Conservation (phyloP, 64 coral and sea anemone species). For the Montipora efflorescens region DNA sequence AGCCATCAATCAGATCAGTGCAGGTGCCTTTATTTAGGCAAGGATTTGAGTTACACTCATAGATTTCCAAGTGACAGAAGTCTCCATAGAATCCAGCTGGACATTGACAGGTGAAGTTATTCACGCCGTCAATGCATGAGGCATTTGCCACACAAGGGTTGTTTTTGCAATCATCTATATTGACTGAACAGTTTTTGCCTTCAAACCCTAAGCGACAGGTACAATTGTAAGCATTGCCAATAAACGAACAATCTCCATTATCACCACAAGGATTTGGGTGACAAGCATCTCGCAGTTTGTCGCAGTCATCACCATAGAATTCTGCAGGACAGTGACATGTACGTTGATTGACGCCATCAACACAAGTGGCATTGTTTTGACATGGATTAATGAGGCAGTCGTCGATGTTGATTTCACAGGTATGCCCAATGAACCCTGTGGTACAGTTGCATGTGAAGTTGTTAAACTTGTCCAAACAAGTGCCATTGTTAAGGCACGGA, state of each 20-base stretch:
- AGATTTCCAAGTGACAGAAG: slow-evolving; percentile 29
- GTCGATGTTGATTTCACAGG: slow-evolving; percentile 4
- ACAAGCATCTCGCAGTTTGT: slow-evolving; percentile 2
- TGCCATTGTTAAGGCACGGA: slow-evolving; percentile 14
- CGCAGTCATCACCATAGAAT: slow-evolving; percentile 17
- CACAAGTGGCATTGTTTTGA: slow-evolving; percentile 27
- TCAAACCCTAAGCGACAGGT: slow-evolving; percentile 19
- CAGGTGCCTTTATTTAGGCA: neutral
- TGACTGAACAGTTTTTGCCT: slow-evolving; percentile 1
- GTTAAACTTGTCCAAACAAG: neutral
- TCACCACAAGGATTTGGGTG: neutral
- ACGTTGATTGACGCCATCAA: slow-evolving; percentile 9
- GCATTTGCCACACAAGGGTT: slow-evolving; percentile 78
- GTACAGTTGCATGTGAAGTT: slow-evolving; percentile 29
- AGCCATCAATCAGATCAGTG: neutral
- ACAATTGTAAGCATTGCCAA: neutral
- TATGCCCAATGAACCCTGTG: neutral
- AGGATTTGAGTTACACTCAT: slow-evolving; percentile 5
- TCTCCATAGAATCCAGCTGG: slow-evolving; percentile 73
- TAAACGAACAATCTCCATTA: neutral
- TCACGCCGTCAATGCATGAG: slow-evolving; percentile 75
- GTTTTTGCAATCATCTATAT: slow-evolving; percentile 64
- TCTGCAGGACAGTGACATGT: neutral
- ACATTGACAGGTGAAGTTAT: slow-evolving; percentile 86
- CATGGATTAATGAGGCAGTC: neutral